These are phyloP conservation scores for Mechanitis messenoides DNA, from an alignment of 2,888 invertebrate species.

Conservation along the genomic window DNA sequence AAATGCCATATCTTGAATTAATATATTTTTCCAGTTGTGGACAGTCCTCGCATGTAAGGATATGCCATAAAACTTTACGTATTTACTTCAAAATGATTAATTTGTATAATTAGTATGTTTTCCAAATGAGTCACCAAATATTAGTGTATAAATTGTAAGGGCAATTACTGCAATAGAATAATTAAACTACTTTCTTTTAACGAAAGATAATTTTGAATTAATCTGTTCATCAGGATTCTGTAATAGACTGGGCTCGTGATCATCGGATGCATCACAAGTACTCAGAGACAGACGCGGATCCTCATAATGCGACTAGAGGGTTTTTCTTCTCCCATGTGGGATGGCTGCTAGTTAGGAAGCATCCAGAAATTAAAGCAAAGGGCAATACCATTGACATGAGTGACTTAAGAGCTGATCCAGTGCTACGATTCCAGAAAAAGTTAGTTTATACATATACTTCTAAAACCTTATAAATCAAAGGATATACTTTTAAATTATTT, in stretches of 20 bases:
- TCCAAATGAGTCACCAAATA: too few species aligned
- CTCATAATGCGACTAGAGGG: slow-evolving; percentile 93
- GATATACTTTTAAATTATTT: too few species aligned
- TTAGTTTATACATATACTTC: slow-evolving; percentile 58
- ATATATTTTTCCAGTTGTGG: too few species aligned
- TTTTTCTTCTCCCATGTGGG: slow-evolving; percentile 98
- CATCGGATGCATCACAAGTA: slow-evolving; percentile 94
- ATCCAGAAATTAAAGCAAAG: slow-evolving; percentile 91
- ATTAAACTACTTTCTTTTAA: too few species aligned
- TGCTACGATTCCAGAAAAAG: slow-evolving; percentile 91
- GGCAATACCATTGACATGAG: slow-evolving; percentile 90
- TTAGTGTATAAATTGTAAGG: too few species aligned
- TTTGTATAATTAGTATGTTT: too few species aligned
- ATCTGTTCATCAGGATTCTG: slow-evolving; percentile 77
- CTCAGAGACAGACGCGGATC: slow-evolving; percentile 95
- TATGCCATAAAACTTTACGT: too few species aligned
- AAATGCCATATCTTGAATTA: too few species aligned
- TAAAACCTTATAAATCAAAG: too few species aligned
- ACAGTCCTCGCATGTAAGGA: too few species aligned
- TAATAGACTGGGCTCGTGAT: slow-evolving; percentile 87
- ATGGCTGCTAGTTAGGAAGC: slow-evolving; percentile 93
- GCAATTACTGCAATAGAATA: too few species aligned
- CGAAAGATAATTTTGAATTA: neutral
- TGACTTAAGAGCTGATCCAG: slow-evolving; percentile 87
- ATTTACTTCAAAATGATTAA: too few species aligned